Percentiles rank a stretch among this genome's conserved stretches.
These are phyloP conservation scores for Zaprionus obscuricornis DNA, from an alignment of 2,888 invertebrate genomes.

Conservation along the genomic window DNA sequence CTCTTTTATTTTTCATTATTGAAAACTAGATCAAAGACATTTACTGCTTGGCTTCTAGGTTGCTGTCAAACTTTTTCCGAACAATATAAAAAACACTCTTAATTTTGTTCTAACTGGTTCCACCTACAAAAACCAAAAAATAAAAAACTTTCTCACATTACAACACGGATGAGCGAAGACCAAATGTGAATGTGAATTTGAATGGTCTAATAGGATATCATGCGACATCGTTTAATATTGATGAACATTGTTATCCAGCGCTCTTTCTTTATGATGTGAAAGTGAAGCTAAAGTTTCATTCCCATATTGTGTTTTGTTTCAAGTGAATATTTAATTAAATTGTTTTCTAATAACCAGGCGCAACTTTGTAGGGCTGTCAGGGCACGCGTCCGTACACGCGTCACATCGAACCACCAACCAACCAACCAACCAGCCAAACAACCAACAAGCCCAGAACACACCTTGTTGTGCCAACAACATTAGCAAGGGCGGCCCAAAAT, in stretches of 20 bases:
- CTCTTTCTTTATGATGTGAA: constrained; percentile 67
- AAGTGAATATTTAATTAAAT: constrained; percentile 83
- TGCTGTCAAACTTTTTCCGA: constrained; percentile 6
- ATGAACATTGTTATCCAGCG: constrained; percentile 65
- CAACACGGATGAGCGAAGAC: constrained; percentile 57
- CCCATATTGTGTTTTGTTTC: constrained; percentile 60
- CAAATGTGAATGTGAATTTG: constrained; percentile 30
- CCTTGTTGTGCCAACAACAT: constrained; percentile 81
- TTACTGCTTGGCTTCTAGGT: constrained; percentile 10
- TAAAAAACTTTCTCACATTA: constrained; percentile 71
- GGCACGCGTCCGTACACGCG: constrained; percentile 65
- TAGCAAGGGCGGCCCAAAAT: constrained; percentile 67
- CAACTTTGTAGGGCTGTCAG: constrained; percentile 62
- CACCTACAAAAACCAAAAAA: constrained; percentile 21
- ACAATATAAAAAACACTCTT: no score
- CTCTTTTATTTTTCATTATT: no score
- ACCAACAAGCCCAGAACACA: constrained; percentile 65
- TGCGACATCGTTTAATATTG: constrained; percentile 73
- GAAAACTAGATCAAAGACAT: constrained; percentile 61
- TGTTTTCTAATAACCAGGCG: constrained; percentile 81
- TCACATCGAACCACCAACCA: constrained; percentile 47
- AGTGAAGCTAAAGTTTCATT: constrained; percentile 40
- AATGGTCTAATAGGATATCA: constrained; percentile 61
- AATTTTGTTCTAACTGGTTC: constrained; percentile 8
- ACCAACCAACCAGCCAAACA: constrained; percentile 36